Evolutionary conservation across 2,113 vertebrate species (phyloP).

Genomic region (Dendrocopos noguchii): DNA sequence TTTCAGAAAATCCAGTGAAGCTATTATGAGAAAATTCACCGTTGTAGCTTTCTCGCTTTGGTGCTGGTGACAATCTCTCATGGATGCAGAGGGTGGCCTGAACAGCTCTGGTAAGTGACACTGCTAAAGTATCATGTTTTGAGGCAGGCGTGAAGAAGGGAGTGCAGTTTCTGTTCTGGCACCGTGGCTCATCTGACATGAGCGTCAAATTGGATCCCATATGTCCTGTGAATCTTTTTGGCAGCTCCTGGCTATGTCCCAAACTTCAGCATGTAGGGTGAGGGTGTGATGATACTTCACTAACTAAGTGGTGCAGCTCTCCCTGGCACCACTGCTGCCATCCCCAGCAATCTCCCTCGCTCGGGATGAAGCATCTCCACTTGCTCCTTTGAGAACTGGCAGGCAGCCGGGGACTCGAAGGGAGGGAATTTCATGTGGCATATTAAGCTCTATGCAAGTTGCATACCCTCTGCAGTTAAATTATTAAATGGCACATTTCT

Average conservation of each 20-base stretch:
- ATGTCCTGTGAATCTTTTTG: slow-evolving; percentile 66
- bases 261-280: slow-evolving; percentile 60
- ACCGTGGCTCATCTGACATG: slow-evolving; percentile 50
- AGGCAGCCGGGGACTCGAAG: background rate
- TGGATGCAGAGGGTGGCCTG: slow-evolving; percentile 21
- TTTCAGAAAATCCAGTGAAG: background rate
- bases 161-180: slow-evolving; percentile 61
- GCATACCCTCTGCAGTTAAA: background rate
- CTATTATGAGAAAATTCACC: background rate
- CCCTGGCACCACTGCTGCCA: background rate
- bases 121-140: slow-evolving; percentile 38
- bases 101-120: slow-evolving; percentile 56
- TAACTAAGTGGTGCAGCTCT: slow-evolving; percentile 31
- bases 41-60: slow-evolving; percentile 20
- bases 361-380: background rate
- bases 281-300: slow-evolving; percentile 50
- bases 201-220: slow-evolving; percentile 47
- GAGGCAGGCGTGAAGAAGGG: slow-evolving; percentile 47
- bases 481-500: background rate
- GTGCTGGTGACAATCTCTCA: background rate
- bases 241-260: slow-evolving; percentile 62
- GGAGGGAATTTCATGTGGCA: background rate
- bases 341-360: background rate
- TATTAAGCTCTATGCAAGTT: background rate
- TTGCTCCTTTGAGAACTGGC: background rate